These are phyloP conservation scores for Ornithoptera priamus DNA, from an alignment of 2,888 invertebrate species.

Conservation along the genomic window DNA sequence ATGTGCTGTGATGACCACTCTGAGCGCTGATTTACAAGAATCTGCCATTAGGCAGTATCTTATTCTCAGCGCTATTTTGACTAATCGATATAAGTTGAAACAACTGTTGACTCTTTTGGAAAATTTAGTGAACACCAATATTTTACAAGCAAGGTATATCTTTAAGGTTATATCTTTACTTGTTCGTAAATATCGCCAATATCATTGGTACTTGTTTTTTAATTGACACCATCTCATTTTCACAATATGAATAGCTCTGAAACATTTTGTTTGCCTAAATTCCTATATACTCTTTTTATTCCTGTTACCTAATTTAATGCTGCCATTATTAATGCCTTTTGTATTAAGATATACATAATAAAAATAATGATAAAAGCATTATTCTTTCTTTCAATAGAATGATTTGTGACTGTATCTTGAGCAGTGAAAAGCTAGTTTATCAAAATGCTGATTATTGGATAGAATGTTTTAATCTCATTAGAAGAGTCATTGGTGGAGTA, in stretches of 20 bases:
- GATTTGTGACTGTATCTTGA: slow-evolving; percentile 92
- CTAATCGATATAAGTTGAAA: slow-evolving; percentile 87
- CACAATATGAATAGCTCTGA: too few relatives aligned
- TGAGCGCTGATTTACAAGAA: slow-evolving; percentile 87
- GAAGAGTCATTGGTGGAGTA: slow-evolving; percentile 92
- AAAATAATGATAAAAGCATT: too few relatives aligned
- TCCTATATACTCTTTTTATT: too few relatives aligned
- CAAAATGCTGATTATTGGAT: slow-evolving; percentile 94
- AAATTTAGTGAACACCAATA: slow-evolving; percentile 85
- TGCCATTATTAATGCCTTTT: too few relatives aligned
- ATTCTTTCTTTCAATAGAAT: slow-evolving; percentile 74
- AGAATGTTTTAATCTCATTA: slow-evolving; percentile 90
- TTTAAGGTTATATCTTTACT: background rate
- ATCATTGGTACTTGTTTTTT: background rate
- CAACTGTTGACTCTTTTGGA: slow-evolving; percentile 88
- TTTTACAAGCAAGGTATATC: slow-evolving; percentile 85
- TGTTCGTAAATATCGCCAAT: background rate
- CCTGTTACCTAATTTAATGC: too few relatives aligned
- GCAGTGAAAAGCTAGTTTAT: slow-evolving; percentile 90
- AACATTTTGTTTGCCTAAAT: too few relatives aligned
- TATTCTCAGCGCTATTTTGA: slow-evolving; percentile 84
- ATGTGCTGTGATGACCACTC: slow-evolving; percentile 82
- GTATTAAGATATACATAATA: too few relatives aligned
- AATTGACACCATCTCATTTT: background rate
- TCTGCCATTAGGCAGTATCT: slow-evolving; percentile 87